Percentiles rank a stretch among this genome's conserved stretches.
These are phyloP conservation scores for Pecten maximus DNA, from an alignment of 2,888 invertebrate species.

Conservation along the genomic window DNA sequence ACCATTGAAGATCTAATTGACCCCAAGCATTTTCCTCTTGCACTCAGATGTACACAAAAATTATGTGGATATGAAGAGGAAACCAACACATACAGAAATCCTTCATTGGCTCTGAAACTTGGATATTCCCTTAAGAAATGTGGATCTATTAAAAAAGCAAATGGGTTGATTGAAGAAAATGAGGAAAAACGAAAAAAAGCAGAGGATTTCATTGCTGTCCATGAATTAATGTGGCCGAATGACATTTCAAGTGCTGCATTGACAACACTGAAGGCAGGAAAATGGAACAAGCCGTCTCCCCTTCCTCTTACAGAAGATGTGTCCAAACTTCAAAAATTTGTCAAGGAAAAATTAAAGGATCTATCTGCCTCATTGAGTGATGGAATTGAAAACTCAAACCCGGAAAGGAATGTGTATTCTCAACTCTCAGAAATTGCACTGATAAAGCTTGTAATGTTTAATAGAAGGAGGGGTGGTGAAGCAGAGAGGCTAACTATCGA, in stretches of 20 bases:
- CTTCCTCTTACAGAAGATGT: not conserved
- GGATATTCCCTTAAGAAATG: conserved; percentile 53
- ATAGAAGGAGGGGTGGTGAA: not conserved
- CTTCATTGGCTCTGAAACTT: conserved; percentile 49
- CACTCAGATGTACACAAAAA: conserved; percentile 44
- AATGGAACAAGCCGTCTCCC: not conserved
- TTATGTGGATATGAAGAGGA: conserved; percentile 42
- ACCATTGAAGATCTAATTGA: conserved; percentile 39
- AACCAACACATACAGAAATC: conserved; percentile 46
- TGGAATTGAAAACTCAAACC: not conserved
- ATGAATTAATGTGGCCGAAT: not conserved
- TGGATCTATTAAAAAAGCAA: conserved; percentile 41
- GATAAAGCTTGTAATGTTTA: not conserved
- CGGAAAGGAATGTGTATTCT: not conserved
- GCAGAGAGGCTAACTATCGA: not conserved
- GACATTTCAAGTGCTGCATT: not conserved
- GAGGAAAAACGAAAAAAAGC: not conserved
- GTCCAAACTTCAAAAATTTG: not conserved
- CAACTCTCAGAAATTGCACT: not conserved
- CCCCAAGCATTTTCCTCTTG: conserved; percentile 45
- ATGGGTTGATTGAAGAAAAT: not conserved
- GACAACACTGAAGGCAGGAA: not conserved
- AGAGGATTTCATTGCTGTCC: not conserved
- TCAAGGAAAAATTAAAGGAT: not conserved
- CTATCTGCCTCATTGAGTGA: not conserved